Base-by-base conservation (phyloP, 2,797 vertebrate species). In the Clarias laeviceps region DNA sequence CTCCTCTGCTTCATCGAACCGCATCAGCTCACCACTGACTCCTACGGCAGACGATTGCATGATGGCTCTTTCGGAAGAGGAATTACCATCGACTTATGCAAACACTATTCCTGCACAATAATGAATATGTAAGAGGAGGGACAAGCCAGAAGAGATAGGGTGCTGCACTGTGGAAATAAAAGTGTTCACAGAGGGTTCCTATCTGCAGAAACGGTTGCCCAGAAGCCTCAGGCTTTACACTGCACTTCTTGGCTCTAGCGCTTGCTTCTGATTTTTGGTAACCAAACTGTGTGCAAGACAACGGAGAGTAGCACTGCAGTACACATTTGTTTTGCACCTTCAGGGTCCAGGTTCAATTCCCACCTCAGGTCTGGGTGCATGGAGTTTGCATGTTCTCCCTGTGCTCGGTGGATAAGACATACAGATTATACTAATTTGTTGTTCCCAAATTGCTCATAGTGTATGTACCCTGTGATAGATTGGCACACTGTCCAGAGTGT, bases 171-270 rank as follows among this genome's bases (percentile, higher is more conserved):
- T 45, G 65, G 70, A 77, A 77, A 45, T 40, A 78, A 57, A 32
- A 84, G 76, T 64, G 69, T 59, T 83, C 64, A 83, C 87, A 84
- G 66, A 82, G 56, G 56, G 73, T 68, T 87, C 79, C 73, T 87
- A 87, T 87, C 86, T 87, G 82, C 82, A 84, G 84, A 87, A 87
- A 85, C 85, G 69, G 86, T 83, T 62, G 1, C 59, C 54, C 37
- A 74, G 62, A 82, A 87, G 87, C 82, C 86, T 72, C 70, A 74
- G 82, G 89, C 80, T 78, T 61, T 86, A 81, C 80, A 72, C 22
- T 24, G 82, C 82, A 84, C 70, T 65, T 6, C 57, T 88, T 80
- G 74, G 78, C 74, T 83, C 27, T 4, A n/a, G 37, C 7, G 0
- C 18, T 69, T 27, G 54, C 65, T 37, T 87, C 68, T 70, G 82